Evolutionary conservation across 2,113 vertebrate species (phyloP).

Genomic region (Mirounga angustirostris): DNA sequence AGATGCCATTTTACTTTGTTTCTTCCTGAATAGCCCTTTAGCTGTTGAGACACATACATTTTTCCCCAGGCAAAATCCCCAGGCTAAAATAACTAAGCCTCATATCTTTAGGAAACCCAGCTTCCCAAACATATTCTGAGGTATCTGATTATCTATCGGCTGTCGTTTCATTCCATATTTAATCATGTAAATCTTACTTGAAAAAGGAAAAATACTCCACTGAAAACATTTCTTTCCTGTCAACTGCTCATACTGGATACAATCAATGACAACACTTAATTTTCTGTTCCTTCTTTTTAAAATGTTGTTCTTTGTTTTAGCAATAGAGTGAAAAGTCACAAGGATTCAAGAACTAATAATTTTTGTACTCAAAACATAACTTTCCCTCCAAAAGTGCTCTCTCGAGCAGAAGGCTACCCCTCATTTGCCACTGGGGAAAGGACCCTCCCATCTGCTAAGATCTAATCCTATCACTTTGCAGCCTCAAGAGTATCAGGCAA

Average conservation of each 20-base stretch:
- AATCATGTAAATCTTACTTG: slow-evolving; percentile 60
- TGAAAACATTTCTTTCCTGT: slow-evolving; percentile 31
- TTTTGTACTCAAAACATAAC: background rate
- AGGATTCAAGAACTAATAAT: background rate
- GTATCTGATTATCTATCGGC: slow-evolving; percentile 54
- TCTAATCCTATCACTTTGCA: background rate
- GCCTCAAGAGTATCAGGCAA: background rate
- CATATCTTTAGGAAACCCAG: slow-evolving; percentile 66
- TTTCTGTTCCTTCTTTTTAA: slow-evolving; percentile 49
- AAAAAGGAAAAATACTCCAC: background rate
- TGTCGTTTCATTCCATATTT: slow-evolving; percentile 61
- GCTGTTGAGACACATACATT: slow-evolving; percentile 77
- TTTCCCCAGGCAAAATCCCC: slow-evolving; percentile 84
- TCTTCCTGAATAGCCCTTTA: slow-evolving; percentile 80
- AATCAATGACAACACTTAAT: background rate
- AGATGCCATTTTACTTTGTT: slow-evolving; percentile 81
- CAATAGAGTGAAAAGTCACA: slow-evolving; percentile 21
- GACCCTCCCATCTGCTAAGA: background rate
- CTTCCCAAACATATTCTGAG: slow-evolving; percentile 66
- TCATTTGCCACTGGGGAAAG: background rate
- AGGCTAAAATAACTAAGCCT: slow-evolving; percentile 80
- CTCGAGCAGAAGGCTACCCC: background rate
- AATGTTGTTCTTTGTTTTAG: background rate
- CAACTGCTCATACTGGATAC: background rate
- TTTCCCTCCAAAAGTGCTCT: background rate